Evolutionary conservation across 2,888 invertebrate species (phyloP).

Genomic region (Tiphia femorata): DNA sequence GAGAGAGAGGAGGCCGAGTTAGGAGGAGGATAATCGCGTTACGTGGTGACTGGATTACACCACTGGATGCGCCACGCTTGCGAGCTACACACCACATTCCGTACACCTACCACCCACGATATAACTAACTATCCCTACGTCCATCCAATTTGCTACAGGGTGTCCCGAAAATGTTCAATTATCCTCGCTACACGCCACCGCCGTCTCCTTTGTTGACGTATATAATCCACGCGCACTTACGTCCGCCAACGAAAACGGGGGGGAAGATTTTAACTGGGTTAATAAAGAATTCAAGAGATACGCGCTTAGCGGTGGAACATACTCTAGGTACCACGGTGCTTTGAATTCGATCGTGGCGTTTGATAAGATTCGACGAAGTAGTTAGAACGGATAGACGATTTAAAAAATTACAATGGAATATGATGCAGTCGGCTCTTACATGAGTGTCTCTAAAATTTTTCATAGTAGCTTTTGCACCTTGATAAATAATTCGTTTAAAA

Average conservation of each 20-base stretch:
- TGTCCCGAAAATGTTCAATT: constrained; percentile 28
- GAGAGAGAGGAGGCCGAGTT: constrained; percentile 54
- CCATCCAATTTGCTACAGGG: constrained; percentile 19
- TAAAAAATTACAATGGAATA: too few relatives aligned
- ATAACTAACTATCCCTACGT: constrained; percentile 32
- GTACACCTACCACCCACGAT: constrained; percentile 20
- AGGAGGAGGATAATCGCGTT: constrained; percentile 63
- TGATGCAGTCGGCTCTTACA: too few relatives aligned
- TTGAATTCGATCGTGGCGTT: too few relatives aligned
- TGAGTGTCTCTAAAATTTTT: too few relatives aligned
- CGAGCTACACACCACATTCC: constrained; percentile 40
- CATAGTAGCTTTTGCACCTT: too few relatives aligned
- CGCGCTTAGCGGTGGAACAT: background rate
- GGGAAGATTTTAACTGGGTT: background rate
- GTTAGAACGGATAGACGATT: too few relatives aligned
- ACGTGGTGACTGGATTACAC: constrained; percentile 65
- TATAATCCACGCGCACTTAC: background rate
- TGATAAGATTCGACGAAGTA: too few relatives aligned
- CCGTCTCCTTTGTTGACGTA: constrained; percentile 4
- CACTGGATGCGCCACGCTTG: constrained; percentile 61
- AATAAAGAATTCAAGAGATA: background rate
- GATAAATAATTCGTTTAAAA: too few relatives aligned
- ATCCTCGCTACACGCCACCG: constrained; percentile 3
- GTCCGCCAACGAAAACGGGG: background rate
- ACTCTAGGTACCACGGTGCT: too few relatives aligned